Evolutionary conservation across 2,113 vertebrate genomes (phyloP), one percentile per base, ranked within the genome.

Genomic region (Enhydra lutris): DNA sequence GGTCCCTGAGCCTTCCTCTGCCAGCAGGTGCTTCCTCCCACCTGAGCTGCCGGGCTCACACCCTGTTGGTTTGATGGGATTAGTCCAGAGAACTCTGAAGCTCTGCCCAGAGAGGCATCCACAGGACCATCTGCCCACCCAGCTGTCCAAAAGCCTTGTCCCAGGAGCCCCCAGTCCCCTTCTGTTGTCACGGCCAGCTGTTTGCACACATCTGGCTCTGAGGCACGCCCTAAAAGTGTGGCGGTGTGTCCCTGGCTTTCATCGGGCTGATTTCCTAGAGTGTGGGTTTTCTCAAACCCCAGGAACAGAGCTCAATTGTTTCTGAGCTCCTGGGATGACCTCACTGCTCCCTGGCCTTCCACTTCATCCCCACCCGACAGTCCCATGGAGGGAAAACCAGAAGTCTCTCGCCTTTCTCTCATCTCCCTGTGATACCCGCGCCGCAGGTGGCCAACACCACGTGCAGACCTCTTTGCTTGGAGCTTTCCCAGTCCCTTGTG

Each of bases 271-370:
- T 78, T 95, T 96, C 95, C 73, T 95, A 45, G 45, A 91, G 42
- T 73, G 21, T 90, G 87, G 89, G 55, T 76, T 96, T 95, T 91
- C 71, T 89, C 90, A 83, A 69, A 76, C 21, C n/a, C 82, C 2
- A 34, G 82, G 74, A 84, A 97, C 94, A 97, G 80, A 93, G 89
- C 82, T 17, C 1, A 4, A n/a, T 79, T 97, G 92, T 97, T 55
- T 91, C 65, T 14, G 73, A 83, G 89, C 52, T 92, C 89, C 86
- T 96, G 95, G 76, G 93, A 42, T 95, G 96, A 81, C 90, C 74
- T 97, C 7, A 5, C 81, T 83, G 88, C 74, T 78, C 36, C n/a
- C 76, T 31, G 26, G 55, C 59, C 65, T 92, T 65, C 78, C 59
- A 0, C 73, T 59, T 86, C 31, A 7, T 80, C 14, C 50, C 14